Base-by-base conservation (phyloP, 2,113 vertebrate species). In the Dipodomys ordii region DNA sequence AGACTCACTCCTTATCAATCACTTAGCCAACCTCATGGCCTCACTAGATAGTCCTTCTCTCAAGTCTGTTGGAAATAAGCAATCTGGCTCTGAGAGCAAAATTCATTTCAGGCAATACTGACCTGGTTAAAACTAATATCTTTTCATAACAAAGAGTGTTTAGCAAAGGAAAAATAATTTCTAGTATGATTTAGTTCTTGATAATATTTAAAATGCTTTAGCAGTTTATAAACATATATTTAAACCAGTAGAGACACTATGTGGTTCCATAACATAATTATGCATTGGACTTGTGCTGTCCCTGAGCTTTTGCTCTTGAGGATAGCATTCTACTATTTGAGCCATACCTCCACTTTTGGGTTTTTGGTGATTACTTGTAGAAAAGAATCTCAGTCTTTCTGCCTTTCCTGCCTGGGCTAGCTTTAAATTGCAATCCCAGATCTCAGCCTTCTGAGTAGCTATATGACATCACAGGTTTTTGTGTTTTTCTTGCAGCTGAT, bases 1-100 rank as follows among this genome's bases (percentile, higher is more conserved):
- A 46, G 28, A 65, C 67, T 30, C 77, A 68, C 69, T 91, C 57
- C 71, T 77, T 94, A 88, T 74, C 91, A 93, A 96, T 96, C 80
- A 77, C 92, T 44, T 67, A 78, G 67, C 69, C 80, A 69, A 87
- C 57, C 73, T 92, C 93, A 87, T 62, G 88, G 67, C 22, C 68
- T 95, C 71, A 16, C 30, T 87, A 44, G 35, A 87, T 84, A 77
- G 35, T 65, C 53, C 28, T 49, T 93, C 20, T 91, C 49, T 60
- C 28, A 92, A 86, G 49, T 60, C 27, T 57, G 53, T 16, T 57
- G 53, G 16, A 57, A 57, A 57, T 57, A 18, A 57, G 53, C 53
- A 57, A 16, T 57, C 53, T 57, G 15, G 53, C 12, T 57, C 53
- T 57, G 53, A 16, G 53, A 57, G 53, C 53, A 92, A 87, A 84